Percentiles rank a stretch among this genome's conserved stretches.
phyloP scores from a whole-genome alignment of 2,113 vertebrate species.

The Crocuta crocuta region DNA sequence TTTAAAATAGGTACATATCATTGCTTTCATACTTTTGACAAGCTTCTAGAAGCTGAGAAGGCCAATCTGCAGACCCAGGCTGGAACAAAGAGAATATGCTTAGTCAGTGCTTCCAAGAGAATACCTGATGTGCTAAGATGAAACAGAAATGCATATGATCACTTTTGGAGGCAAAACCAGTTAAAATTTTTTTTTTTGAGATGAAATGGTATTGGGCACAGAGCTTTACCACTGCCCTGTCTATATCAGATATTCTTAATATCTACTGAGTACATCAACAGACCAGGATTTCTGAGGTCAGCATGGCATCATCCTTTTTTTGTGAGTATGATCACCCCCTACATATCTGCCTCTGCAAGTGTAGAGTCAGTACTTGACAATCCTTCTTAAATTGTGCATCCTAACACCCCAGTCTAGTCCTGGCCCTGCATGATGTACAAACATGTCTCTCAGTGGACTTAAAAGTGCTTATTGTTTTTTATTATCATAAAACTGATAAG shows the following conservation, averaged over 20 bases:
- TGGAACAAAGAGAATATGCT: constrained; percentile 73
- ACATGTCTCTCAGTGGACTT: background rate
- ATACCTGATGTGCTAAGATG: constrained; percentile 54
- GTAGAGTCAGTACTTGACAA: background rate
- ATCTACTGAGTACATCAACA: background rate
- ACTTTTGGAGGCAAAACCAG: constrained; percentile 15
- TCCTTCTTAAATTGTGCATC: background rate
- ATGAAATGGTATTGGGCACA: background rate
- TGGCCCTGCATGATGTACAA: background rate
- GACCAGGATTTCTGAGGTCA: background rate
- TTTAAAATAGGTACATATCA: constrained; percentile 74
- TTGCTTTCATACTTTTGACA: constrained; percentile 76
- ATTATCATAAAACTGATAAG: background rate
- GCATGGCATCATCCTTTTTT: background rate
- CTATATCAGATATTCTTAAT: background rate
- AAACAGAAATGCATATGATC: constrained; percentile 66
- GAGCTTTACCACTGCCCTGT: background rate
- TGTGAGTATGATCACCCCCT: too few species aligned
- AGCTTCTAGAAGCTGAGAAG: constrained; percentile 65
- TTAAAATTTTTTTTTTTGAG: background rate
- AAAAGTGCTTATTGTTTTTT: background rate
- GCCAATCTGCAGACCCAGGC: constrained; percentile 63
- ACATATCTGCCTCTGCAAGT: background rate
- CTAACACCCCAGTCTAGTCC: background rate
- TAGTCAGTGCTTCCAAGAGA: constrained; percentile 68